These are phyloP conservation scores for Drosophila saltans DNA, from an alignment of 1,140 invertebrate species.

Conservation along the genomic window DNA sequence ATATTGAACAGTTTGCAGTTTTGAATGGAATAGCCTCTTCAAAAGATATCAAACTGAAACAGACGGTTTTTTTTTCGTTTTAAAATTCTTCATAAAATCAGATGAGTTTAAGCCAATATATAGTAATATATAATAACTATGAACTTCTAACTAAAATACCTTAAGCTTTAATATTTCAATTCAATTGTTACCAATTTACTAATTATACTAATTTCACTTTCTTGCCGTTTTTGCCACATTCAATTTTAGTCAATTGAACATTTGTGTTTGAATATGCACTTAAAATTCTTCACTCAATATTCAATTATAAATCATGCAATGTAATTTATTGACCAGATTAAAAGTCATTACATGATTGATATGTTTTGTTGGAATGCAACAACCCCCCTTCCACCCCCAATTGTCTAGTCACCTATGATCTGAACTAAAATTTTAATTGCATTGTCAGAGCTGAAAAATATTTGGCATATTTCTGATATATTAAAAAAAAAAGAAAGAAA, in stretches of 20 bases:
- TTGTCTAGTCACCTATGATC: neutral
- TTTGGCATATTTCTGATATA: constrained; percentile 43
- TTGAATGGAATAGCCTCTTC: too few relatives aligned
- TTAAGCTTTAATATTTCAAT: too few relatives aligned
- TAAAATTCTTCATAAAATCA: too few relatives aligned
- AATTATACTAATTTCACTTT: too few relatives aligned
- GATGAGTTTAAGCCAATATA: too few relatives aligned
- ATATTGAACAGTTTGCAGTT: too few relatives aligned
- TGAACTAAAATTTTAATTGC: constrained; percentile 53
- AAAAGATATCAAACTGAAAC: too few relatives aligned
- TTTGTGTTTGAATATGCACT: neutral
- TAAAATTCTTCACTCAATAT: neutral
- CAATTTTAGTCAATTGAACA: neutral
- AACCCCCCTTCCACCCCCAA: neutral
- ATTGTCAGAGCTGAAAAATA: constrained; percentile 39
- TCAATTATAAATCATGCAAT: constrained; percentile 53
- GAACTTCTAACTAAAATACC: too few relatives aligned
- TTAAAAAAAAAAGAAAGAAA: neutral
- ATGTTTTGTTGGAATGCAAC: constrained; percentile 1
- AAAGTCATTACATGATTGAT: constrained; percentile 67
- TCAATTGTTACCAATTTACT: too few relatives aligned
- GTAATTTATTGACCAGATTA: constrained; percentile 46
- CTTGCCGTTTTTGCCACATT: too few relatives aligned
- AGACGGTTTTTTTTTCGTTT: too few relatives aligned
- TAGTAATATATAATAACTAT: too few relatives aligned